A percentile compares a stretch with the other conserved stretches of the same genome.
Conservation (phyloP, 2,797 vertebrate genomes). For the Cyprinodon diabolis region DNA sequence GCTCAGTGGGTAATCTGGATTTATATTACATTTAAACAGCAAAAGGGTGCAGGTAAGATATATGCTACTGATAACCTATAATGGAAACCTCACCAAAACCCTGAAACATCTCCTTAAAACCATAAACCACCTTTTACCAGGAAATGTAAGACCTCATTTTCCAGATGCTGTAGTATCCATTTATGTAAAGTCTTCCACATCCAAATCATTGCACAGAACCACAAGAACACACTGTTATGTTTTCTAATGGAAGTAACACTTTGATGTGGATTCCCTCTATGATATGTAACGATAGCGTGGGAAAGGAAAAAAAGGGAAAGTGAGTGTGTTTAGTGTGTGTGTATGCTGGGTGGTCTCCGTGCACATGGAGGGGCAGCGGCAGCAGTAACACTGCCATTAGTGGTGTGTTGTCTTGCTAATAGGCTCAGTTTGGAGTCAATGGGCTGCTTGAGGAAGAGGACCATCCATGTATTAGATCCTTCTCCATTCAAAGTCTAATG, state of each 20-base stretch:
- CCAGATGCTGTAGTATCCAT: background rate
- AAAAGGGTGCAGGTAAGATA: background rate
- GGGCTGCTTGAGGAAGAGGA: slow-evolving; percentile 80
- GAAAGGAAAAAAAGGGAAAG: slow-evolving; percentile 60
- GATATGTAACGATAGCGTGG: slow-evolving; percentile 67
- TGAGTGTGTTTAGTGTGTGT: slow-evolving; percentile 53
- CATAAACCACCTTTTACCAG: background rate
- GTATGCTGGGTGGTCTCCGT: slow-evolving; percentile 71
- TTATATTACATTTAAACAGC: background rate
- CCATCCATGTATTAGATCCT: slow-evolving; percentile 81
- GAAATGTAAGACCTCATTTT: background rate
- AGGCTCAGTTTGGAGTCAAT: slow-evolving; percentile 83
- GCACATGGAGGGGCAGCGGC: slow-evolving; percentile 66
- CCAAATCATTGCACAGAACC: slow-evolving; percentile 4
- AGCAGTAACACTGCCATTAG: slow-evolving; percentile 77
- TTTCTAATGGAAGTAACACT: slow-evolving; percentile 45
- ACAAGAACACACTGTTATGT: slow-evolving; percentile 4
- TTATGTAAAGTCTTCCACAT: background rate
- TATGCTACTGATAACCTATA: background rate
- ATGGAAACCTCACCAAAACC: background rate
- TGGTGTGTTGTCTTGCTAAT: slow-evolving; percentile 86
- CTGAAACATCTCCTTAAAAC: background rate
- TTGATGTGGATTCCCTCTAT: slow-evolving; percentile 53
- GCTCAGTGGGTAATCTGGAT: background rate
- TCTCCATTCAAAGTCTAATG: slow-evolving; percentile 85